These are phyloP conservation scores for Cybosia mesomella DNA, from an alignment of 2,888 invertebrate genomes.

Conservation along the genomic window DNA sequence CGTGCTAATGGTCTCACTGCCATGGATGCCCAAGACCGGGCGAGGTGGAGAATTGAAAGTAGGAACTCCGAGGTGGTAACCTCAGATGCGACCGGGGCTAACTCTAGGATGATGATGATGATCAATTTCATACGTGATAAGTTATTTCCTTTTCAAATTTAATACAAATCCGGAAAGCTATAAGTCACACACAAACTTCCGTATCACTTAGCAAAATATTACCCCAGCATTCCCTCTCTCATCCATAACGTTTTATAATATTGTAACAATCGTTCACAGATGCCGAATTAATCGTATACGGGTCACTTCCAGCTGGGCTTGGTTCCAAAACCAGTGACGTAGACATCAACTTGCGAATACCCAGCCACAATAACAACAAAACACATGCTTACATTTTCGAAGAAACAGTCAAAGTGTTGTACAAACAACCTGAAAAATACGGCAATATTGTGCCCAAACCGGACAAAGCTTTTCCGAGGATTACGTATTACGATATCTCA, in stretches of 20 bases:
- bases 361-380: constrained; percentile 17
- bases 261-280: constrained; percentile 23
- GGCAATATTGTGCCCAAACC: background rate
- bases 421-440: constrained; percentile 25
- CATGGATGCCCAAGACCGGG: no score
- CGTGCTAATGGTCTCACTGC: no score
- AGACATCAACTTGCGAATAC: constrained; percentile 32
- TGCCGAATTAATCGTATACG: constrained; percentile 27
- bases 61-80: no score
- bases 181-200: no score
- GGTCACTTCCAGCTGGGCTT: constrained; percentile 36
- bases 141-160: no score
- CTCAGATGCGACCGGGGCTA: no score
- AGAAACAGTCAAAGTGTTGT: constrained; percentile 25
- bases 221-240: background rate
- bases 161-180: no score
- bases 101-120: no score
- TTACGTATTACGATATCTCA: constrained; percentile 26
- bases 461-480: background rate
- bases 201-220: background rate
- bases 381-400: constrained; percentile 16
- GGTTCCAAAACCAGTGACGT: constrained; percentile 38
- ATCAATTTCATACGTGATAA: no score
- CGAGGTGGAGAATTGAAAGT: no score
- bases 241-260: no score